Evolutionary conservation across 2,888 invertebrate genomes (phyloP).

Genomic region (Eupeodes latifasciatus): DNA sequence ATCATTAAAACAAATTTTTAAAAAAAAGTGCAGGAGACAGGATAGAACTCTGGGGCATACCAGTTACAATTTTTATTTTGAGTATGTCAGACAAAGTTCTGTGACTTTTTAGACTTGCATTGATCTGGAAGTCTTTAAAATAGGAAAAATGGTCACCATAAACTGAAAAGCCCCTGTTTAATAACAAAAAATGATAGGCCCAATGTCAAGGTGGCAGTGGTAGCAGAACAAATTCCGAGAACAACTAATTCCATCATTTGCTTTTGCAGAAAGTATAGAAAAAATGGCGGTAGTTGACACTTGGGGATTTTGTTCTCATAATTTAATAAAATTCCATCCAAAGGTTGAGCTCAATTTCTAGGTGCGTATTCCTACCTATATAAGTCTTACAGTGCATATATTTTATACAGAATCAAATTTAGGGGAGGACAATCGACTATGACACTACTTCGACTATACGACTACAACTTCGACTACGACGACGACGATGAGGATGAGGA

Average conservation of each 20-base stretch:
- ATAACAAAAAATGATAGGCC: constrained; percentile 21
- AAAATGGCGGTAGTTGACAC: constrained; percentile 57
- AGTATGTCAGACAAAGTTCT: too few relatives aligned
- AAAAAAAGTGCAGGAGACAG: too few relatives aligned
- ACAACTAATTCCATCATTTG: constrained; percentile 37
- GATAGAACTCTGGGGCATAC: too few relatives aligned
- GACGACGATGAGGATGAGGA: neutral
- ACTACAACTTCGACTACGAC: neutral
- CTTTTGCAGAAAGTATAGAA: constrained; percentile 19
- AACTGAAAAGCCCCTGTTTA: neutral
- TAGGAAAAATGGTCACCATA: neutral
- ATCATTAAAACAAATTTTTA: too few relatives aligned
- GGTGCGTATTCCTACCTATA: constrained; percentile 9
- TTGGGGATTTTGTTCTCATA: constrained; percentile 67
- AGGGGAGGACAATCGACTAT: constrained; percentile 10
- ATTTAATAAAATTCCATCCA: constrained; percentile 68
- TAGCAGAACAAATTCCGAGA: constrained; percentile 19
- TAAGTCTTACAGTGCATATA: neutral
- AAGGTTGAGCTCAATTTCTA: constrained; percentile 17
- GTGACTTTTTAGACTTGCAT: neutral
- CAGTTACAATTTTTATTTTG: too few relatives aligned
- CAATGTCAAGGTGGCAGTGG: constrained; percentile 26
- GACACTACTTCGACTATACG: neutral
- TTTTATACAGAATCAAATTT: neutral
- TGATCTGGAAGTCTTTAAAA: neutral